Evolutionary conservation across 2,113 vertebrate genomes (phyloP).

Genomic region (Anthoscopus minutus): DNA sequence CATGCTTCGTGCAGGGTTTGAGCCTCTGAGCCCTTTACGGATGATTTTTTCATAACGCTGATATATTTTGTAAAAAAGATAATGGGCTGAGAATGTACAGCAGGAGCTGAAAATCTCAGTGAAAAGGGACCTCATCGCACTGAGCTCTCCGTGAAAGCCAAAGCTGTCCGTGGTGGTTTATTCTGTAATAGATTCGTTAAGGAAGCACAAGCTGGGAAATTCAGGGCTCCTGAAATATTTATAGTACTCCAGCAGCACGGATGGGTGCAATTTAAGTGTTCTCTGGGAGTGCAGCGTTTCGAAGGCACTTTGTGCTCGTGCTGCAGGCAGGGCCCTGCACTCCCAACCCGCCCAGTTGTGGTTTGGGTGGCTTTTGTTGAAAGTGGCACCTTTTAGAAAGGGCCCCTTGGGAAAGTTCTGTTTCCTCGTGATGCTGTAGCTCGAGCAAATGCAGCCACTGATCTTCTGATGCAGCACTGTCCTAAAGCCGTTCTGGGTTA

Average conservation of each 20-base stretch:
- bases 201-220: neutral
- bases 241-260: neutral
- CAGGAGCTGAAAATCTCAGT: neutral
- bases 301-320: neutral
- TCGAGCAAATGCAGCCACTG: accelerated
- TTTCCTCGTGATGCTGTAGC: neutral
- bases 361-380: neutral
- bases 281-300: neutral
- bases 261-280: neutral
- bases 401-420: neutral
- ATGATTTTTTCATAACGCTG: accelerated
- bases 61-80: accelerated
- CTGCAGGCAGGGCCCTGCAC: neutral
- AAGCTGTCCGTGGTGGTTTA: neutral
- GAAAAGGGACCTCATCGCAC: accelerated
- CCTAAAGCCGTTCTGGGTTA: neutral
- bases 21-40: neutral
- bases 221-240: neutral
- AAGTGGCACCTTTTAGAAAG: neutral
- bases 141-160: accelerated
- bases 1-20: accelerated
- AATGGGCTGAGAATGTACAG: accelerated
- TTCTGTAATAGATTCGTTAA: neutral
- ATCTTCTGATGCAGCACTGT: accelerated
- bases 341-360: accelerated